Base-by-base conservation (phyloP, 2,888 invertebrate species). In the Idaea dimidiata region DNA sequence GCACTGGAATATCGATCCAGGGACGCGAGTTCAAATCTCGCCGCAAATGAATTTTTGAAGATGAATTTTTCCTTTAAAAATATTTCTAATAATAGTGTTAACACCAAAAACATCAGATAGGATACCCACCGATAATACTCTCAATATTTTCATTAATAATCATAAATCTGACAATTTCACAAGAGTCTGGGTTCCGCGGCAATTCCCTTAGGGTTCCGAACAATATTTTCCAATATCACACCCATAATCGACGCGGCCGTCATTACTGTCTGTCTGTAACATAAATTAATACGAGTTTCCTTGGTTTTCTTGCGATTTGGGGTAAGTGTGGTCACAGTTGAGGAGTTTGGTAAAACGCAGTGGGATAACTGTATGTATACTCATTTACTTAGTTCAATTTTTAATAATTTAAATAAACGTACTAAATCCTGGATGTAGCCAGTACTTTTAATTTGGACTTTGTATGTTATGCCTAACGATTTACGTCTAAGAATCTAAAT, bases 191-290 rank as follows among this genome's bases (percentile, higher is more conserved):
- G 18, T 53, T 43, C 54, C 58, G 56, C 59, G 55, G 58, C 58
- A 63, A 53, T 61, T 66, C 73, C 78, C 79, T 71, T 14, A 66
- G 78, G 82, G 78, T 72, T 76, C 71, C 70, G 70, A 80, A 17
- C 85, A 83, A 91, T 91, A 91, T 90, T 89, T 91, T 79, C 90
- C 89, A 91, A 91, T 91, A 88, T 80, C 80, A 76, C 73, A 65
- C 70, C 70, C 62, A 84, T 89, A 91, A 91, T 91, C 89, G 89
- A 81, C 84, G 70, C 73, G 69, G 70, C 73, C 72, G 81, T 89
- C 89, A 90, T 91, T 91, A 90, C 89, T 88, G 91, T 89, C 88
- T 78, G 70, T 62, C 67, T 78, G 82, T 83, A 86, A 91, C 90
- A 88, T 91, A 87, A 87, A 91, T 91, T 91, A 91, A 91, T 91